These are phyloP conservation scores for Ophion costatus DNA, from an alignment of 2,888 invertebrate species.

Conservation along the genomic window DNA sequence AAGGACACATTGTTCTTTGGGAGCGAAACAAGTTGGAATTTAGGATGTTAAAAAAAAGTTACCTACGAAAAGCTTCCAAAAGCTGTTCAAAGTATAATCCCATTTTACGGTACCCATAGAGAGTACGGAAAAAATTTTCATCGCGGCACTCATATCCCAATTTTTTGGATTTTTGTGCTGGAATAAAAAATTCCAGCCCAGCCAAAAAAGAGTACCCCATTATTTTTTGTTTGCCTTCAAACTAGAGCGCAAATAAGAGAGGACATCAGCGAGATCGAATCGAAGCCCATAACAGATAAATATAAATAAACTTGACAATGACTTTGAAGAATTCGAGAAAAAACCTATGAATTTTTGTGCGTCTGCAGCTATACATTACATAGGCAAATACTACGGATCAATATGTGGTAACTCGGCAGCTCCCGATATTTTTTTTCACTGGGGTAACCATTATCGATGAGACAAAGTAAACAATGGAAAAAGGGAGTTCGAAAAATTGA, in stretches of 20 bases:
- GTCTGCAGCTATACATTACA: neutral
- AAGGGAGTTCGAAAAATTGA: constrained; percentile 13
- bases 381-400: neutral
- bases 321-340: neutral
- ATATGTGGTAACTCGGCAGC: neutral
- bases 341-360: neutral
- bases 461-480: constrained; percentile 10
- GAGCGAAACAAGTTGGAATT: no score
- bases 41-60: no score
- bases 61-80: no score
- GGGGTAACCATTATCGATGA: constrained; percentile 11
- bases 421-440: neutral
- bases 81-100: no score
- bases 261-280: neutral
- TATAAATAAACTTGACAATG: neutral
- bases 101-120: neutral
- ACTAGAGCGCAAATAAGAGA: neutral
- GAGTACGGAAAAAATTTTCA: neutral
- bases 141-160: neutral
- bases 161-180: no score
- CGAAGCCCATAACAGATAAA: neutral
- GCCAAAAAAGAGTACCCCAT: neutral
- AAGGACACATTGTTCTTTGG: no score
- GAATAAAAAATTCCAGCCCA: neutral
- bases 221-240: neutral